Base-by-base conservation (phyloP, 2,797 vertebrate genomes). In the Natrix natrix region DNA sequence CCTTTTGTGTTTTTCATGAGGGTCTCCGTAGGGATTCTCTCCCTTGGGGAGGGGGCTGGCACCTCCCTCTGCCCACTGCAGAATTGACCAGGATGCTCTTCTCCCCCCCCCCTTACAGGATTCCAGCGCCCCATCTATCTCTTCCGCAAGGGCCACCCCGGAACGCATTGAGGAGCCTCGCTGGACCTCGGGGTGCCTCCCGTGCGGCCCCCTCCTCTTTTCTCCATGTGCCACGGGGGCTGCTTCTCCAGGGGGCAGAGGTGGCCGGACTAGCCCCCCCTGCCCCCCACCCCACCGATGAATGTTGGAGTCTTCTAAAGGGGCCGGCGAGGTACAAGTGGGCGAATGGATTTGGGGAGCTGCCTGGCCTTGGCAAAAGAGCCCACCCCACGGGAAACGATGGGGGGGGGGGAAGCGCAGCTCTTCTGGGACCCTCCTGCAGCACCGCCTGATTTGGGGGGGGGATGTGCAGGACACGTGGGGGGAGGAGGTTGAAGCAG, bases 81-180 rank as follows among this genome's bases (percentile, higher is more conserved):
- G 48, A 6, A n/a, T 48, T 4, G 48, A 7, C 48, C 48, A 52
- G 48, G 48, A 52, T 7, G 5, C 48, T 43, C 48, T 52, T 7
- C 2, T 13, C 13, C 4, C 2, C 13, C 56, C 14, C 56, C 14
- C 14, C 57, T 54, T 54, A 28, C 96, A 99, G 98, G 98, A 78
- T 97, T 98, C 96, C 98, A 98, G 97, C 97, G 98, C 92, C 98
- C 98, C 1, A 96, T 99, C 92, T 99, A 99, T 96, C 97, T 98
- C 95, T 98, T 98, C 96, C 98, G 98, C 96, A 99, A 99, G 97
- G 98, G 97, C 93, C 88, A 16, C 3, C 93, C 94, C 37, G 94
- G 95, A 60, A 92, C 92, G 92, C 95, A 95, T 94, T 97, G 95
- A 97, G 93, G 92, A 63, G 5, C 17, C 26, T 1, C 14, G 94